Conservation (phyloP, 2,888 invertebrate species). For the Drosophila mimetica region DNA sequence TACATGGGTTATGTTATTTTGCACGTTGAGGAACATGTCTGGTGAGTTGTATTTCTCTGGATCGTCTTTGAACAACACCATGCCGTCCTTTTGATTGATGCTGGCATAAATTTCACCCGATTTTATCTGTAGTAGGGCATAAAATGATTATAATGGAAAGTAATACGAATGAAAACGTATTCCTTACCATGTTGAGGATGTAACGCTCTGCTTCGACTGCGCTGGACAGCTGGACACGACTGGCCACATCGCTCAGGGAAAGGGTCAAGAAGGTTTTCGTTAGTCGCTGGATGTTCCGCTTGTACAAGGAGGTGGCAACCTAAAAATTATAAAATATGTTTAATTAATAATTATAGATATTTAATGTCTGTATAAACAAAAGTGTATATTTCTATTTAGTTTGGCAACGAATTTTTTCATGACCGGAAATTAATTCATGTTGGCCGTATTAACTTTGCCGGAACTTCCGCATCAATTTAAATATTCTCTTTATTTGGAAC, state of each 20-base stretch:
- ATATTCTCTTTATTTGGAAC: slow-evolving; percentile 8
- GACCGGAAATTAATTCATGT: slow-evolving; percentile 8
- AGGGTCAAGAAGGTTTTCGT: slow-evolving; percentile 92
- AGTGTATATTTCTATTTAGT: neutral
- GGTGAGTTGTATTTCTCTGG: slow-evolving; percentile 97
- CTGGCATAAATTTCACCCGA: slow-evolving; percentile 98
- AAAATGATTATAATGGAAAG: neutral
- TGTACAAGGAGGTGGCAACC: slow-evolving; percentile 95
- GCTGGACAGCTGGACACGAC: slow-evolving; percentile 93
- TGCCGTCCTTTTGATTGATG: slow-evolving; percentile 98
- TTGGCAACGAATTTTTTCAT: too few species aligned
- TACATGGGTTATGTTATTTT: slow-evolving; percentile 93
- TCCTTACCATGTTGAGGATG: slow-evolving; percentile 94
- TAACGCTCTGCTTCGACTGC: slow-evolving; percentile 96
- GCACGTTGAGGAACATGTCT: slow-evolving; percentile 93
- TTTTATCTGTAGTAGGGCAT: slow-evolving; percentile 89
- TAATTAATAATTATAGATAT: neutral
- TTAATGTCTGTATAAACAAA: neutral
- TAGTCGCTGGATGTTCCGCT: slow-evolving; percentile 97
- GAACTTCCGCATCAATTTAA: slow-evolving; percentile 13
- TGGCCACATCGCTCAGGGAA: slow-evolving; percentile 89
- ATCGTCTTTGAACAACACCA: slow-evolving; percentile 98
- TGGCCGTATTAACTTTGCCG: neutral
- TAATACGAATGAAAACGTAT: neutral
- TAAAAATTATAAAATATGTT: slow-evolving; percentile 81